A percentile compares a stretch with the other conserved stretches of the same genome.
Evolutionary conservation across 2,888 invertebrate genomes (phyloP).

Genomic region (Drosophila differens): DNA sequence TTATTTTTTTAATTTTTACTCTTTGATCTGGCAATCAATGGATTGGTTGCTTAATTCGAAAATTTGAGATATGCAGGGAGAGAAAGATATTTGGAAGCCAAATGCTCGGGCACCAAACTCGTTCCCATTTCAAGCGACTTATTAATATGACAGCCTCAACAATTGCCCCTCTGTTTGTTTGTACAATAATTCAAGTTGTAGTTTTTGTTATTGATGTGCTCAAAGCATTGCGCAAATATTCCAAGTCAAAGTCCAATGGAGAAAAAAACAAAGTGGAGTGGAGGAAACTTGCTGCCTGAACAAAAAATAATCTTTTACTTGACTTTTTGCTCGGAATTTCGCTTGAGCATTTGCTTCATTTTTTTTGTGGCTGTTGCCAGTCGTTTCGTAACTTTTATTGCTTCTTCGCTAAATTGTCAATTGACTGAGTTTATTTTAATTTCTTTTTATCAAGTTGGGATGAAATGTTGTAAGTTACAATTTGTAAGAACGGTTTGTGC

Average conservation of each 20-base stretch:
- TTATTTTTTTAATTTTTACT: not conserved
- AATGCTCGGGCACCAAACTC: not conserved
- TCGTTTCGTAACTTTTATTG: conserved; percentile 49
- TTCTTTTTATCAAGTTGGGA: conserved; percentile 15
- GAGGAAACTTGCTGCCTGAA: conserved; percentile 11
- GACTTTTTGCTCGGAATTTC: conserved; percentile 53
- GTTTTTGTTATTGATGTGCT: conserved; percentile 6
- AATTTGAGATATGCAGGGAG: not conserved
- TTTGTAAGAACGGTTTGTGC: not conserved
- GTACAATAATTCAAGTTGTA: conserved; percentile 23
- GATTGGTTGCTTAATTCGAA: not conserved
- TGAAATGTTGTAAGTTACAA: conserved; percentile 24
- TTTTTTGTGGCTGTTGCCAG: conserved; percentile 40
- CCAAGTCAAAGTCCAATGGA: conserved; percentile 61
- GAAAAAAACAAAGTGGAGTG: conserved; percentile 21
- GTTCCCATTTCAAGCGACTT: conserved; percentile 46
- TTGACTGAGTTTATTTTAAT: conserved; percentile 41
- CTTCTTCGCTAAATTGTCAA: conserved; percentile 61
- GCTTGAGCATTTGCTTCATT: conserved; percentile 9
- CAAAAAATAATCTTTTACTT: conserved; percentile 41
- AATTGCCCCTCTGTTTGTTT: conserved; percentile 24
- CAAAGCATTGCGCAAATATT: conserved; percentile 54
- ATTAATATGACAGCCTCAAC: conserved; percentile 49
- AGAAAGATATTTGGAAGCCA: not conserved
- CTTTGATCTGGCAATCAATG: not conserved